Conservation (phyloP, 2,888 invertebrate species). For the Heliconius charithonia region DNA sequence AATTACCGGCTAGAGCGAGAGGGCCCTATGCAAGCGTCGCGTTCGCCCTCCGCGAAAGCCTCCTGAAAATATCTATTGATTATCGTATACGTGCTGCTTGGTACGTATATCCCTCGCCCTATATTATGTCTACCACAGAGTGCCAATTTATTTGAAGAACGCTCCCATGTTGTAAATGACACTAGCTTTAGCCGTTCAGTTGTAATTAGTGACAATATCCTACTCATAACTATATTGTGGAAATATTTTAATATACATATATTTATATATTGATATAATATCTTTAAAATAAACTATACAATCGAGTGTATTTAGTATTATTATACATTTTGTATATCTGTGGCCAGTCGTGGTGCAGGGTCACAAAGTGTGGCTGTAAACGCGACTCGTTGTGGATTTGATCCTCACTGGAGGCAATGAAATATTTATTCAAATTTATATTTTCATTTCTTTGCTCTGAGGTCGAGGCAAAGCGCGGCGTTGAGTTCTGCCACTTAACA, state of each 20-base stretch:
- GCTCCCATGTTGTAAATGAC: constrained; percentile 52
- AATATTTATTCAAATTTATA: too few species aligned
- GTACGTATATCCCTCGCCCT: constrained; percentile 74
- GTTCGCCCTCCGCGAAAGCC: constrained; percentile 77
- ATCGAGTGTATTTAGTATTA: too few species aligned
- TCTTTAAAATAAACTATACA: too few species aligned
- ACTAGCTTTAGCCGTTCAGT: constrained; percentile 29
- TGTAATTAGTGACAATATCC: constrained; percentile 34
- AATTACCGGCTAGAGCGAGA: constrained; percentile 76
- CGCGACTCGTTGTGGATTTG: too few species aligned
- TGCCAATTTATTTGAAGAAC: constrained; percentile 82
- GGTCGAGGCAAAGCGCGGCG: too few species aligned
- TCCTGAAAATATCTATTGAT: constrained; percentile 84
- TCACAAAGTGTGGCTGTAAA: too few species aligned
- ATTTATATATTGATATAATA: neutral
- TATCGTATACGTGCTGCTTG: constrained; percentile 77
- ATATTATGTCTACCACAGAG: constrained; percentile 74
- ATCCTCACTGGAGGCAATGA: too few species aligned
- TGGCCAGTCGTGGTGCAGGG: too few species aligned
- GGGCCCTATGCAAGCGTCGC: constrained; percentile 62
- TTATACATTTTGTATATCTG: too few species aligned
- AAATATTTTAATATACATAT: neutral
- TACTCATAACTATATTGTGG: constrained; percentile 17
- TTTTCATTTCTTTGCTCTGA: too few species aligned
- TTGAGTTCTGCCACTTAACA: too few species aligned